These are phyloP conservation scores for Cherax destructor DNA, from an alignment of 1,140 invertebrate genomes.

Conservation along the genomic window DNA sequence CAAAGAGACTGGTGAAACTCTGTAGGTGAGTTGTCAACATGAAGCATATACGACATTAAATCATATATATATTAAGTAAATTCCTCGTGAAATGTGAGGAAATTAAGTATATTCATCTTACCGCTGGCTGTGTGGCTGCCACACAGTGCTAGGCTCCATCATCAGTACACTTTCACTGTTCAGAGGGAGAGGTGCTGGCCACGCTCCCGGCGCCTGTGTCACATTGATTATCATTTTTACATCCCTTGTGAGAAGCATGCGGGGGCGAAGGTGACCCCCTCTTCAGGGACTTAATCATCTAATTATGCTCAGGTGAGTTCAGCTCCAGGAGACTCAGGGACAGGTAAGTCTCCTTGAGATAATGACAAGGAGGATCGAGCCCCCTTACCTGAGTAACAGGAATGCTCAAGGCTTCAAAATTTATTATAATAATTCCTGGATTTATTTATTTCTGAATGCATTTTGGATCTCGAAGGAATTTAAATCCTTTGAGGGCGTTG, in stretches of 20 bases:
- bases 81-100: too few relatives aligned
- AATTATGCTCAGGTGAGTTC: background rate
- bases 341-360: background rate
- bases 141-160: background rate
- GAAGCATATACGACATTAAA: too few relatives aligned
- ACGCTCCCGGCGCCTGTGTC: background rate
- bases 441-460: too few relatives aligned
- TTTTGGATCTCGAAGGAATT: too few relatives aligned
- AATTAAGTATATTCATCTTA: too few relatives aligned
- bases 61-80: too few relatives aligned
- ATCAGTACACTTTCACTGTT: slow-evolving; percentile 14
- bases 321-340: background rate
- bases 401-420: background rate
- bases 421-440: background rate
- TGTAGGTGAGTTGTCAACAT: too few relatives aligned
- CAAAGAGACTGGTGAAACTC: background rate
- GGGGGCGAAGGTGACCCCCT: background rate
- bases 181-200: background rate
- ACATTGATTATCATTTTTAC: background rate
- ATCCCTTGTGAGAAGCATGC: background rate
- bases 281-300: background rate
- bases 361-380: background rate
- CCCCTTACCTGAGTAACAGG: background rate
- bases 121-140: background rate
- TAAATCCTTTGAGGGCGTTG: too few relatives aligned